Percentiles rank a stretch among this genome's conserved stretches.
These are phyloP conservation scores for Agonum fuliginosum DNA, from an alignment of 2,888 invertebrate genomes.

Conservation along the genomic window DNA sequence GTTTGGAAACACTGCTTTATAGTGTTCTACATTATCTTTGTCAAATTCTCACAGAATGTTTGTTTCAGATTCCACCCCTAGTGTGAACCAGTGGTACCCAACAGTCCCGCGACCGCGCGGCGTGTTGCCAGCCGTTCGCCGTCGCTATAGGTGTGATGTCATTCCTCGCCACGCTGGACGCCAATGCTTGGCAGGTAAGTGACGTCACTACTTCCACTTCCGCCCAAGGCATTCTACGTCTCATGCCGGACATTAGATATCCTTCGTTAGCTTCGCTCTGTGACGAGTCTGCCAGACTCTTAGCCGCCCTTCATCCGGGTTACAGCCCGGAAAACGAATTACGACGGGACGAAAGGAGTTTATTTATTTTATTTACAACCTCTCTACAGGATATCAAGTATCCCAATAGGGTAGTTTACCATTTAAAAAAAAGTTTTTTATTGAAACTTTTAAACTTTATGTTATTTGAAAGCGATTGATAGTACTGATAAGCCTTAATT, in stretches of 20 bases:
- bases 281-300: not conserved
- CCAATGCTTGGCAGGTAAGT: conserved; percentile 75
- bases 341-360: no score
- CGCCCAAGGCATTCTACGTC: not conserved
- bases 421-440: no score
- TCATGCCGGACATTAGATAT: conserved; percentile 52
- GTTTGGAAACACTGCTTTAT: not conserved
- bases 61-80: not conserved
- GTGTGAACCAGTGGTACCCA: conserved; percentile 4
- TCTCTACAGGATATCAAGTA: no score
- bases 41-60: not conserved
- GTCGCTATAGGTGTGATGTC: conserved; percentile 69
- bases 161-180: conserved; percentile 74
- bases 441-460: no score
- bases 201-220: conserved; percentile 25
- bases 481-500: no score
- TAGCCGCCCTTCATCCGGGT: not conserved
- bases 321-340: conserved; percentile 2
- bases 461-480: no score
- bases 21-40: not conserved
- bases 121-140: conserved; percentile 18
- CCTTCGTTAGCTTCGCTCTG: conserved; percentile 43
- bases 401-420: no score
- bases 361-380: no score
- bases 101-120: conserved; percentile 39